Base-by-base conservation (phyloP, 2,888 invertebrate species). In the Leptinotarsa peninsularis region DNA sequence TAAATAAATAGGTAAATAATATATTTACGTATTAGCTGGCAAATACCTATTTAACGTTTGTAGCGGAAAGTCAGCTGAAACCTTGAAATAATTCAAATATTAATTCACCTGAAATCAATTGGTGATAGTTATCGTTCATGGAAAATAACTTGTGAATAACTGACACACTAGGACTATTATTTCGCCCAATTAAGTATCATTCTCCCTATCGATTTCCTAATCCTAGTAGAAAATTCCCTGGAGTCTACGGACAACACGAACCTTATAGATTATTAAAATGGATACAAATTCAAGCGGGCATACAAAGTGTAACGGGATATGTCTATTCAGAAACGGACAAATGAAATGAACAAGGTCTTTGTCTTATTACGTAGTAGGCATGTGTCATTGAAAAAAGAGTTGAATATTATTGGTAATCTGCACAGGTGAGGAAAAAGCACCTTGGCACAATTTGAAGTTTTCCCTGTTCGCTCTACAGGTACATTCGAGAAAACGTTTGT, bases 311-410 rank as follows among this genome's bases (percentile, higher is more conserved):
- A 58, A 58, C 49, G 15, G 49, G 15, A 70, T 49, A 58, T 15
- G 63, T 14, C 17, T 70, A 70, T 43, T 67, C 33, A 49, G 75
- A 77, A 79, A 73, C 75, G 73, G 71, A 77, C 73, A 74, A 77
- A 58, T 72, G 67, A 68, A 74, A 68, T 60, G 67, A 79, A 67
- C 82, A 82, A 82, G 82, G 81, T 79, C 81, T 81, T 73, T 74
- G 58, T 21, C 71, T 14, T 18, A 71, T 81, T 81, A 83, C 83
- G 82, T 82, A 79, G n/a, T 63, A 63, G 17, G 79, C 58, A 68
- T 73, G 76, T 73, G 81, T 81, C 83, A 83, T 82, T 82, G 81
- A 78, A 76, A 80, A 80, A 74, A 80, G 77, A 73, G 76, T 73
- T 23, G 18, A 54, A 71, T 69, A 66, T 67, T 54, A 74, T 76